phyloP scores from a whole-genome alignment of 2,797 vertebrate species.

The Botia almorhae region DNA sequence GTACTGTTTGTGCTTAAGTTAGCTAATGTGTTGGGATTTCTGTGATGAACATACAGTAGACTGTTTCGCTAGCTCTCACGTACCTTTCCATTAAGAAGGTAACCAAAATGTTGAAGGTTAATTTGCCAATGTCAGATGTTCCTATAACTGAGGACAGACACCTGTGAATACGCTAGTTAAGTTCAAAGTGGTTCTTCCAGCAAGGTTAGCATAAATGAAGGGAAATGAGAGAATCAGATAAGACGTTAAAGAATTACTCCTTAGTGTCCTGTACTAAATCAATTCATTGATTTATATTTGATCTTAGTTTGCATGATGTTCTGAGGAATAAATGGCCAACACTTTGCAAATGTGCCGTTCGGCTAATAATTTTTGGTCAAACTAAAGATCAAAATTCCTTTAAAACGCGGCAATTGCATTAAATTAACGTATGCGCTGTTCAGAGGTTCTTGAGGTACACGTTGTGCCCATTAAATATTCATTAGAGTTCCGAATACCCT shows the following conservation, averaged over 20 bases:
- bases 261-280: conserved; percentile 14
- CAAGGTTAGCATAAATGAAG: conserved; percentile 37
- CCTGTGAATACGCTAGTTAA: no score
- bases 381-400: neutral
- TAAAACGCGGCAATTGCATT: neutral
- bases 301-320: conserved; percentile 14
- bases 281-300: conserved; percentile 45
- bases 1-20: neutral
- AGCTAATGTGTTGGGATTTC: neutral
- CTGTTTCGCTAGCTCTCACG: neutral
- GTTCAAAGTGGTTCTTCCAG: conserved; percentile 13
- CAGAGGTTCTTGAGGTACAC: conserved; percentile 3
- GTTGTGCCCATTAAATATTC: conserved; percentile 46
- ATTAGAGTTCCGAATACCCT: conserved; percentile 43
- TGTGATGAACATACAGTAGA: neutral
- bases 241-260: conserved; percentile 35
- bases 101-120: conserved; percentile 33
- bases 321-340: neutral
- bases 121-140: conserved; percentile 33
- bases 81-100: neutral
- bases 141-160: conserved; percentile 5
- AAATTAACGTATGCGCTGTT: neutral
- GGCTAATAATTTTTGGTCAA: neutral
- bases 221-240: neutral
- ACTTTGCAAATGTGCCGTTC: neutral